Conservation (phyloP, 2,113 vertebrate genomes). For the Pygoscelis adeliae region DNA sequence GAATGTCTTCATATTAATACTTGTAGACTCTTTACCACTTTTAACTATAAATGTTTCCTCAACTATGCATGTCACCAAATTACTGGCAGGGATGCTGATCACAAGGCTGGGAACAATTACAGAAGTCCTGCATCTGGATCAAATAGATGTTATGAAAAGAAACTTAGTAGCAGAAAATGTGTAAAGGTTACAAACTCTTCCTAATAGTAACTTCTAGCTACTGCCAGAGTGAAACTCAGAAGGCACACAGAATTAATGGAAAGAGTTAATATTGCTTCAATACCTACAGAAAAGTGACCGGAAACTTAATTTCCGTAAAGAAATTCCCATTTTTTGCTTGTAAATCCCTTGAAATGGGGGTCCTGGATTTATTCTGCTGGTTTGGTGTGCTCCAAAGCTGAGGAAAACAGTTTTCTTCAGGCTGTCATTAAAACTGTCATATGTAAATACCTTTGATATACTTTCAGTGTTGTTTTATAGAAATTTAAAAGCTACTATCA, state of each 20-base stretch:
- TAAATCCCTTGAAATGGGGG: background rate
- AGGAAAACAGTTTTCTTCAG: background rate
- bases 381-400: background rate
- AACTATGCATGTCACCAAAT: background rate
- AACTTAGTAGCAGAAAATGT: constrained; percentile 1
- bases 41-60: background rate
- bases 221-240: background rate
- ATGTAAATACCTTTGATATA: background rate
- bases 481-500: background rate
- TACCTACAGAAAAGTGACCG: background rate
- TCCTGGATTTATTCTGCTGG: background rate
- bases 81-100: background rate
- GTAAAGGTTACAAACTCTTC: constrained; percentile 7
- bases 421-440: background rate
- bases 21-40: background rate
- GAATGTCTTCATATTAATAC: background rate
- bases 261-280: background rate
- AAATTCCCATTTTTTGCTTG: background rate
- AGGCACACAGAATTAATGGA: background rate
- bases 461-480: no score
- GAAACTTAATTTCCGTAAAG: background rate
- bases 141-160: background rate
- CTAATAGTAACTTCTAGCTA: background rate
- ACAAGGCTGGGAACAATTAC: background rate
- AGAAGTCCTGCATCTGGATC: background rate